Conservation (phyloP, 2,888 invertebrate genomes). For the Melinaea marsaeus region DNA sequence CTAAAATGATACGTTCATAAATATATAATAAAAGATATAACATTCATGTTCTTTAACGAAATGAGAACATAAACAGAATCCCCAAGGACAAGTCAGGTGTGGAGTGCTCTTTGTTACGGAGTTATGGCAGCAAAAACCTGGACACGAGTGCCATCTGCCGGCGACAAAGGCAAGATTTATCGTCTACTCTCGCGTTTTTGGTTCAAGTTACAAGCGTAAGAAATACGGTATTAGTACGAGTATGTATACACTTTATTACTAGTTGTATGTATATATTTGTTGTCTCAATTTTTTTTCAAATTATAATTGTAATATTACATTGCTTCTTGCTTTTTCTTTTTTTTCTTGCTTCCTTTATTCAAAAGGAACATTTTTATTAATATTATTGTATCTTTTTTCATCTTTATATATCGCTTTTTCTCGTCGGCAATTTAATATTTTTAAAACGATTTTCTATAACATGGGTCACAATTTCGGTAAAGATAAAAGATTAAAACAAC, state of each 20-base stretch:
- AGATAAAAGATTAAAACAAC: constrained; percentile 26
- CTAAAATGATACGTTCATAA: not conserved
- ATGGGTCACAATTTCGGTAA: constrained; percentile 24
- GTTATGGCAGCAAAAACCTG: constrained; percentile 66
- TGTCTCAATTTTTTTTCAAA: too few relatives aligned
- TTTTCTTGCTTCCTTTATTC: too few relatives aligned
- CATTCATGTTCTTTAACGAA: not conserved
- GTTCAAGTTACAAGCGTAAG: constrained; percentile 10
- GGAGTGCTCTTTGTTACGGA: constrained; percentile 54
- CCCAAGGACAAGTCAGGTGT: constrained; percentile 40
- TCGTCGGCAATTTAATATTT: too few relatives aligned
- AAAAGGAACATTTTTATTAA: too few relatives aligned
- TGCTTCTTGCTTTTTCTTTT: too few relatives aligned
- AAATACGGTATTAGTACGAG: too few relatives aligned
- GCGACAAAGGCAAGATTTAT: constrained; percentile 69
- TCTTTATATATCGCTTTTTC: too few relatives aligned
- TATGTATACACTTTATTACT: too few relatives aligned
- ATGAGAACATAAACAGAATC: constrained; percentile 18
- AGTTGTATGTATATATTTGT: too few relatives aligned
- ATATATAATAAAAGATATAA: not conserved
- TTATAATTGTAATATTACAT: too few relatives aligned
- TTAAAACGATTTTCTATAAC: constrained; percentile 10
- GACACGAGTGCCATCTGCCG: constrained; percentile 63
- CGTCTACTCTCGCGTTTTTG: constrained; percentile 45
- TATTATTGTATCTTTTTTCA: too few relatives aligned